Conservation (phyloP, 2,797 vertebrate species). For the Gymnopithys bicolor region DNA sequence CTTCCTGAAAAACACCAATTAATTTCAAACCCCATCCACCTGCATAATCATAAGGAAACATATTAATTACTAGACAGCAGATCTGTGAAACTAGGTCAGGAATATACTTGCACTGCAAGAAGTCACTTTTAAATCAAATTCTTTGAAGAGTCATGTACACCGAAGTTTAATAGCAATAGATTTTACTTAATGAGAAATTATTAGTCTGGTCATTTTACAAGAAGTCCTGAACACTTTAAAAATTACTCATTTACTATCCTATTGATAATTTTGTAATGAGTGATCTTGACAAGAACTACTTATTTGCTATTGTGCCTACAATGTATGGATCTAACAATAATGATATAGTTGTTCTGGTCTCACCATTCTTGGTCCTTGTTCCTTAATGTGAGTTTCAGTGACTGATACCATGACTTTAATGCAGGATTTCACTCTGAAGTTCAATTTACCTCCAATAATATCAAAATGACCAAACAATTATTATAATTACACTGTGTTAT, state of each 20-base stretch:
- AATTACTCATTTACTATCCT: not conserved
- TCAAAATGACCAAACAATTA: constrained; percentile 3
- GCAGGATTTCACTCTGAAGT: not conserved
- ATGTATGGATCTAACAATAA: not conserved
- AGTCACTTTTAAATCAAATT: not conserved
- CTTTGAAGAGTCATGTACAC: not conserved
- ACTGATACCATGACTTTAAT: not conserved
- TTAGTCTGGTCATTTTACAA: not conserved
- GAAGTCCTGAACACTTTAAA: not conserved
- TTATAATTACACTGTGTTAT: not conserved
- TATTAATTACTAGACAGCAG: constrained; percentile 53
- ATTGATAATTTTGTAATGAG: not conserved
- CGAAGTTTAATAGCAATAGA: not conserved
- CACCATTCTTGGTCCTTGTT: not conserved
- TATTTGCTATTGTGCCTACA: not conserved
- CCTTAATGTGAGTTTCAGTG: not conserved
- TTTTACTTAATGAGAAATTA: not conserved
- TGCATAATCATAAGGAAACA: constrained; percentile 57
- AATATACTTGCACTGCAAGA: constrained; percentile 21
- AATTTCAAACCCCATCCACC: constrained; percentile 65
- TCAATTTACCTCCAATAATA: not conserved
- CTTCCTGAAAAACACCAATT: constrained; percentile 60
- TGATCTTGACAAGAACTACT: not conserved
- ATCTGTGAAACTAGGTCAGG: constrained; percentile 51
- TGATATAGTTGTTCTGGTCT: not conserved